phyloP scores from a whole-genome alignment of 35 echinoderm and acorn worm species.

The Eucidaris tribuloides region DNA sequence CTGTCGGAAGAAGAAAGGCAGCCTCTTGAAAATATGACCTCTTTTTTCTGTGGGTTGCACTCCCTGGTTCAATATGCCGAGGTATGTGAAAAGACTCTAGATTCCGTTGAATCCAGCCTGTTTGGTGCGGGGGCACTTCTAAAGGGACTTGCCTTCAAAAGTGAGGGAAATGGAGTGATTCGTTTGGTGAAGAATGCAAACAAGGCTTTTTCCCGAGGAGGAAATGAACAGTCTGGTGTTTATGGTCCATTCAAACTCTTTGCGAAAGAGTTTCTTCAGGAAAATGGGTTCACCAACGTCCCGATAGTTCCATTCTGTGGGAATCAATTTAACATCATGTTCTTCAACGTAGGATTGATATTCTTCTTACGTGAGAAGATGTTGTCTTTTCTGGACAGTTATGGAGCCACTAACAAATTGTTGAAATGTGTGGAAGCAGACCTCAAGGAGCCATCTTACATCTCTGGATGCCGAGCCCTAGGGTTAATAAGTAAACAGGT shows the following conservation, averaged over 20 bases:
- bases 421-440: background rate
- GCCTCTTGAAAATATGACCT: background rate
- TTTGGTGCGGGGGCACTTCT: background rate
- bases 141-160: slow-evolving; percentile 1
- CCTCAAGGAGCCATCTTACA: background rate
- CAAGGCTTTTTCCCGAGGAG: slow-evolving; percentile 15
- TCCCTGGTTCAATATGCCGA: slow-evolving; percentile 18
- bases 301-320: slow-evolving; percentile 4
- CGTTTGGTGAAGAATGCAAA: background rate
- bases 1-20: background rate
- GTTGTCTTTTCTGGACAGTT: background rate
- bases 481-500: background rate
- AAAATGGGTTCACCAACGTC: background rate
- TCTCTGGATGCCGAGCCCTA: background rate
- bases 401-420: background rate
- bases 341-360: background rate
- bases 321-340: background rate
- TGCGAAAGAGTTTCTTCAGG: background rate
- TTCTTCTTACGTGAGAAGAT: slow-evolving; percentile 8
- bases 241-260: background rate
- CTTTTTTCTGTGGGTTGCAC: slow-evolving; percentile 25
- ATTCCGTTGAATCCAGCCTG: background rate
- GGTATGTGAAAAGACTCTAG: background rate
- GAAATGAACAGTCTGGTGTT: background rate
- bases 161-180: slow-evolving; percentile 1